Percentiles rank a stretch among this genome's conserved stretches.
Conservation (phyloP, 2,113 vertebrate genomes). For the Ia io region DNA sequence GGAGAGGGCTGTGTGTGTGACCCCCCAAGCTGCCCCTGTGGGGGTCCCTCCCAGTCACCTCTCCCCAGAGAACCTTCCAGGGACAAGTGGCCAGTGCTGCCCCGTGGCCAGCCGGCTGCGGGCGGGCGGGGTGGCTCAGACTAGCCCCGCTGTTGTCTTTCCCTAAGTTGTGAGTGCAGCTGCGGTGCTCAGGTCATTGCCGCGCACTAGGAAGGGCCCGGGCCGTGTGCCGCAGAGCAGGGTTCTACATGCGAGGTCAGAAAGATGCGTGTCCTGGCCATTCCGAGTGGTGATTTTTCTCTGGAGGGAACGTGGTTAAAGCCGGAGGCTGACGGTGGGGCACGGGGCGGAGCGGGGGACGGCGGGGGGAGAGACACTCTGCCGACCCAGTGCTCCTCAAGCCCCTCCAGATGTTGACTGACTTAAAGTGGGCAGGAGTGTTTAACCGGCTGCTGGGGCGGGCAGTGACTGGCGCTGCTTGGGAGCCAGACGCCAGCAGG, state of each 20-base stretch:
- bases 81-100: fast-evolving
- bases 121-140: no score
- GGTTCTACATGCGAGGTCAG: neutral
- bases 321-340: neutral
- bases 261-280: neutral
- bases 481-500: no score
- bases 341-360: fast-evolving
- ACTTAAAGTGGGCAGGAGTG: neutral
- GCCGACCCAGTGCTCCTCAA: fast-evolving
- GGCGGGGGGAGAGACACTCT: fast-evolving
- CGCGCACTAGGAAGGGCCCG: fast-evolving
- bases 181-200: neutral
- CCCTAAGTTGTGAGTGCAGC: fast-evolving
- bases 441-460: neutral
- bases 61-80: neutral
- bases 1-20: neutral
- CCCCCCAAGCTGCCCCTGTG: neutral
- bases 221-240: neutral
- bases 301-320: neutral
- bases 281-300: neutral
- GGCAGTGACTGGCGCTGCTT: fast-evolving
- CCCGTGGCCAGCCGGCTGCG: neutral
- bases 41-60: neutral
- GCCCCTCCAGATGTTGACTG: neutral
- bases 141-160: fast-evolving